Evolutionary conservation across 2,888 invertebrate genomes (phyloP).

Genomic region (Altica lythri): DNA sequence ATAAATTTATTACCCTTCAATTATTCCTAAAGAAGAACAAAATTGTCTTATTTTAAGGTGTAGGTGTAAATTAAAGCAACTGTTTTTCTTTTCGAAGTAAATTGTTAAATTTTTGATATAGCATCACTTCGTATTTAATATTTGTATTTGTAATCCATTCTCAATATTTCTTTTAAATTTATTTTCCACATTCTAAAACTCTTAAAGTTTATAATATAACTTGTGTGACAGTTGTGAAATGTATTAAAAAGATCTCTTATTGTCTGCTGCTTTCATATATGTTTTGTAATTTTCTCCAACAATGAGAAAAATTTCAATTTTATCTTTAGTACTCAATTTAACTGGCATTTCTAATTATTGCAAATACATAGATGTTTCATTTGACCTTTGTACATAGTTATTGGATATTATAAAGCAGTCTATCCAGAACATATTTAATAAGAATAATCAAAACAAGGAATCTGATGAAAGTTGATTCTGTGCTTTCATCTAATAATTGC

Average conservation of each 20-base stretch:
- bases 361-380: not conserved
- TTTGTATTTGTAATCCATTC: not conserved
- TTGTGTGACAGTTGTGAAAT: not conserved
- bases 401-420: too few species aligned
- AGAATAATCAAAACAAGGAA: too few species aligned
- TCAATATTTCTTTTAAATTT: not conserved
- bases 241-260: not conserved
- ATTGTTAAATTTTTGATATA: not conserved
- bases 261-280: not conserved
- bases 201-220: not conserved
- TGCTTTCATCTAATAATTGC: too few species aligned
- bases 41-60: conserved; percentile 2
- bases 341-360: not conserved
- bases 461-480: too few species aligned
- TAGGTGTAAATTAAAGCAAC: not conserved
- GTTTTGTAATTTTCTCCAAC: not conserved
- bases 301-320: not conserved
- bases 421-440: too few species aligned
- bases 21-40: not conserved
- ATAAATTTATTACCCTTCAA: conserved; percentile 3
- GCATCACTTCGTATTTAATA: not conserved
- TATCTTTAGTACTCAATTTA: not conserved
- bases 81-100: not conserved
- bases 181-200: not conserved
- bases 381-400: too few species aligned